Base-by-base conservation (phyloP, 1,140 invertebrate genomes). In the Homarus americanus region DNA sequence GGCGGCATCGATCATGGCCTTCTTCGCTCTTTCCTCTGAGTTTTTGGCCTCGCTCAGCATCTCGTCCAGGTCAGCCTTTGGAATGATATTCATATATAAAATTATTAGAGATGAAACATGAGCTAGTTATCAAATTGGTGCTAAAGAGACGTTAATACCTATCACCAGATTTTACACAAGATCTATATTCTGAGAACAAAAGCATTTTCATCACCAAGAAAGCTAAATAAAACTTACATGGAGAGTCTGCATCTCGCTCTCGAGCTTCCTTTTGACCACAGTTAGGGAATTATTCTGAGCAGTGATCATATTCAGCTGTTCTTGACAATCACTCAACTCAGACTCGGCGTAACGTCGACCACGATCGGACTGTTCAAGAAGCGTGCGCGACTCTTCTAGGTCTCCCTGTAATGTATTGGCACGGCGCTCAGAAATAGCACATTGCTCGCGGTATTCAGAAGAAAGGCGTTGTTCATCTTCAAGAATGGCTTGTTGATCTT, bases 181-280 rank as follows among this genome's bases (percentile, higher is more conserved):
- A 10, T 2, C 17, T 49, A 17, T 49, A 49, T 49, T 49, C n/a
- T 49, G 2, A 49, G 0, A 49, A 10, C 44, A 49, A 49, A 49
- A 49, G 17, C 2, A 20, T 58, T 58, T 58, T 20, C 15, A 58
- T n/a, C n/a, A n/a, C n/a, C n/a, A 58, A 15, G 4, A 5, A 58
- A 58, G 24, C 9, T 49, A 17, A 49, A 0, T 58, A 20, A 15
- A 20, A 38, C 82, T 83, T 40, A 96, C 96, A 96, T 99, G 98
- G 94, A 99, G 96, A 91, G 98, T 98, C 94, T 98, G 97, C 94
- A 99, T 96, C 95, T 99, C 99, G 93, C 97, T 97, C 95, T 99
- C 99, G 93, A 99, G 96, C 96, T 99, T 99, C 96, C 98, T 98
- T 97, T 99, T 99, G 95, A 98, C 97, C 93, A 97, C 97, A 69